Percentiles rank a stretch among this genome's conserved stretches.
phyloP scores from a whole-genome alignment of 2,113 vertebrate species.

The Dicrurus megarhynchus region DNA sequence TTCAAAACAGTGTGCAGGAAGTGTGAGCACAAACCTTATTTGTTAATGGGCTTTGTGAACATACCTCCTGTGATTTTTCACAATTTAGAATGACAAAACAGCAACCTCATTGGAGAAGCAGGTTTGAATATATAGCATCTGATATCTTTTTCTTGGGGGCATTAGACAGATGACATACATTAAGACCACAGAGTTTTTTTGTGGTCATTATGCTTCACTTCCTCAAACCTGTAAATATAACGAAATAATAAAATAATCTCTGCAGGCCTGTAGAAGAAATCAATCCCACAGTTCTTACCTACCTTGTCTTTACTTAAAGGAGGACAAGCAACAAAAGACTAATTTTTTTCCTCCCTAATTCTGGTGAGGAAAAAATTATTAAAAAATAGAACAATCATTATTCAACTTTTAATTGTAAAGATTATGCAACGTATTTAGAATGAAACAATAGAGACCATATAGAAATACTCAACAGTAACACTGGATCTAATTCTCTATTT shows the following conservation, averaged over 20 bases:
- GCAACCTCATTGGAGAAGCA: not conserved
- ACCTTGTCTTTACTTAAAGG: not conserved
- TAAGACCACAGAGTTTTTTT: not conserved
- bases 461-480: not conserved
- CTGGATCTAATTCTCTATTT: not conserved
- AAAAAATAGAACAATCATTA: not conserved
- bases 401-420: not conserved
- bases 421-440: not conserved
- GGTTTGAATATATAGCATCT: not conserved
- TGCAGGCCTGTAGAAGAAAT: not conserved
- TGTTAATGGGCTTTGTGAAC: conserved; percentile 54
- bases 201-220: not conserved
- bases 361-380: not conserved
- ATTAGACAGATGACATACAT: not conserved
- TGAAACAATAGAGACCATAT: not conserved
- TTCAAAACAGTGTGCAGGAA: conserved; percentile 52
- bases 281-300: not conserved
- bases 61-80: conserved; percentile 14
- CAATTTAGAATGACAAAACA: not conserved
- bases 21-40: conserved; percentile 52
- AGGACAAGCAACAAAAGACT: not conserved
- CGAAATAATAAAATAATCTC: not conserved
- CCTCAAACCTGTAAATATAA: not conserved
- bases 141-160: not conserved
- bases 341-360: not conserved